Evolutionary conservation across 2,113 vertebrate species (phyloP), one percentile per base, ranked within the genome.

Genomic region (Nanorana parkeri): DNA sequence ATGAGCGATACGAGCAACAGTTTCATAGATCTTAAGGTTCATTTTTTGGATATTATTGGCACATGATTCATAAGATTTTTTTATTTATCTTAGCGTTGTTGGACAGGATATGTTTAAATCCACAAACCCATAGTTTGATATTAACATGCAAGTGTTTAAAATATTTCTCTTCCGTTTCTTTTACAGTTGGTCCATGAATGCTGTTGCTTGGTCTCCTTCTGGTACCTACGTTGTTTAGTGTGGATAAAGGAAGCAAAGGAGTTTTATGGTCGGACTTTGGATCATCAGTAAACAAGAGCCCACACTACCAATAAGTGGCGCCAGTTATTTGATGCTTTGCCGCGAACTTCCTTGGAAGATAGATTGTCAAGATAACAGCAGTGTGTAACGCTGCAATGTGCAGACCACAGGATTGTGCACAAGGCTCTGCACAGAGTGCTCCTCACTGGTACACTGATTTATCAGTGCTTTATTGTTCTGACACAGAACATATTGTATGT

Each of bases 261-360:
- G 95, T 98, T 81, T 91, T 99, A 55, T 99, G 98, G 98, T 93
- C 97, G 0, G 97, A 97, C 32, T 90, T 96, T 47, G 99, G 93
- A 99, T 65, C 24, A 47, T 0, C 0, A 29, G 68, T 29, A 77
- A 28, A 32, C 29, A 60, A 64, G 72, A 76, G 60, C 56, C 47
- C 28, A 16, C 58, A 41, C 54, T 28, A 20, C 4, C 17, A 28
- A 60, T 36, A 17, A 61, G 51, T 77, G 61, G 36, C 24, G 23
- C 21, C 64, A 75, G 85, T 81, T 56, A 63, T 60, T 67, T 83
- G 63, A 76, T 67, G 16, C 10, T 0, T 0, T 29, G 84, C 1
- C 86, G 58, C 58, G 61, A 74, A 81, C 79, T 79, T 71, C 60
- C 84, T 19, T 15, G 10, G 78, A 71, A 0, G 0, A 10, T 6